Percentiles rank a stretch among this genome's conserved stretches.
Evolutionary conservation across 1,140 invertebrate genomes (phyloP).

Genomic region (Drosophila kikkawai): DNA sequence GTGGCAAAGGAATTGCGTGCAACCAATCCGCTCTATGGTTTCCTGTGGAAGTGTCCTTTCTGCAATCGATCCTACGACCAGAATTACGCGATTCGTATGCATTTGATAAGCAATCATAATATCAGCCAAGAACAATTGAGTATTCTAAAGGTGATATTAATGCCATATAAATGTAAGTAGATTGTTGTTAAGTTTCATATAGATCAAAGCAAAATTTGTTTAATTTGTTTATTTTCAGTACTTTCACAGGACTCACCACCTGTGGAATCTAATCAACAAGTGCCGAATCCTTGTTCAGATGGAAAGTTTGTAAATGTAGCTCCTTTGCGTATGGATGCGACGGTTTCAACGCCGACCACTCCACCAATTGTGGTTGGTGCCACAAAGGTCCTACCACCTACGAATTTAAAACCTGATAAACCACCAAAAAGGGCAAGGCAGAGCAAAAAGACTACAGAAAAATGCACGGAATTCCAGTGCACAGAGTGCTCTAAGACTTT

Average conservation of each 20-base stretch:
- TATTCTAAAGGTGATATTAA: conserved; percentile 32
- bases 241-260: background rate
- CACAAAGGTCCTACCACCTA: background rate
- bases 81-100: conserved; percentile 39
- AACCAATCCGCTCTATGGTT: conserved; percentile 34
- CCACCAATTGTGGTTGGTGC: background rate
- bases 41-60: conserved; percentile 54
- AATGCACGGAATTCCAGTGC: conserved; percentile 26
- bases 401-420: background rate
- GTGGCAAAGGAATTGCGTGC: conserved; percentile 27
- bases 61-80: conserved; percentile 44
- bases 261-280: background rate
- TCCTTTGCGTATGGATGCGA: no score
- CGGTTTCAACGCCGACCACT: background rate
- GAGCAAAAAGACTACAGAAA: background rate
- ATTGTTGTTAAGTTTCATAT: background rate
- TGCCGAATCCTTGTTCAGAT: background rate
- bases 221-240: conserved; percentile 1
- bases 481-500: conserved; percentile 65
- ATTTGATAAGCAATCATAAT: conserved; percentile 37
- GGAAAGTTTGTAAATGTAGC: background rate
- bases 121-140: conserved; percentile 14
- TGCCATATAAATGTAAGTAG: conserved; percentile 41
- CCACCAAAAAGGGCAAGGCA: no score
- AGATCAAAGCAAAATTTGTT: no score